Conservation (phyloP, 2,797 vertebrate species). For the Eulemur mongoz region DNA sequence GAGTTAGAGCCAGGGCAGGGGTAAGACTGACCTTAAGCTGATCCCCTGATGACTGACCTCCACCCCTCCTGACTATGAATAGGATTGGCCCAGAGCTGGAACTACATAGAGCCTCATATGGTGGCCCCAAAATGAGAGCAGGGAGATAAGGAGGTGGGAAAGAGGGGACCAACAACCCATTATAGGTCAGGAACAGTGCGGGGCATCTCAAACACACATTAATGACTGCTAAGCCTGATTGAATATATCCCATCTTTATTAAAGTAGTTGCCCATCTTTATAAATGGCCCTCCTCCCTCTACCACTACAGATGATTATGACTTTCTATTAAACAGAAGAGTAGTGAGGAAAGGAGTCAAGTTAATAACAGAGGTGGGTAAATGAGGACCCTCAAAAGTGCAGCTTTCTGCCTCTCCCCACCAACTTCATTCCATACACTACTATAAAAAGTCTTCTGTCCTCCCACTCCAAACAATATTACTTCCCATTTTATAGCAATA, state of each 20-base stretch:
- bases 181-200: background rate
- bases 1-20: background rate
- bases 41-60: background rate
- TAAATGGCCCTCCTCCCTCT: background rate
- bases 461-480: background rate
- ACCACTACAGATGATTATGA: background rate
- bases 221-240: background rate
- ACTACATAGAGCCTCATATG: background rate
- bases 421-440: background rate
- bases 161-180: background rate
- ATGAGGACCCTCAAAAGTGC: background rate
- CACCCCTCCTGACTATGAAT: background rate
- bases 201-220: background rate
- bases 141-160: too few relatives aligned
- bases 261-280: background rate
- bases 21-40: background rate
- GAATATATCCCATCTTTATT: constrained; percentile 32
- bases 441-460: background rate
- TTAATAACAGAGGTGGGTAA: background rate
- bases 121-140: background rate
- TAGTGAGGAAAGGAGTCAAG: background rate
- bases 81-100: background rate
- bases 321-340: background rate
- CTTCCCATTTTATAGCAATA: background rate
- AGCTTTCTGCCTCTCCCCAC: background rate